Evolutionary conservation across 2,113 vertebrate genomes (phyloP).

Genomic region (Mugil cephalus): DNA sequence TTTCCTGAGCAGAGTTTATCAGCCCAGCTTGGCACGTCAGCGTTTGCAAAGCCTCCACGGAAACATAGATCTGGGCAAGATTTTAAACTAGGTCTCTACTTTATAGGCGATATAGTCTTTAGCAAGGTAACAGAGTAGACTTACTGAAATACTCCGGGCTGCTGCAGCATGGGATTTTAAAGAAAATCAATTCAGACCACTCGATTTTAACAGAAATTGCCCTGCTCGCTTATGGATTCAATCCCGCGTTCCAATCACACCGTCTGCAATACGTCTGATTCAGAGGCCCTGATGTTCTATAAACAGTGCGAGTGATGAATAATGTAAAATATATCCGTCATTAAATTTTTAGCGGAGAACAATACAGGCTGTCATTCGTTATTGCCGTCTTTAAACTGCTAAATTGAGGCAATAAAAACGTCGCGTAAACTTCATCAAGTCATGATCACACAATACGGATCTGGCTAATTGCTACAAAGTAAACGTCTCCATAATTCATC

Average conservation of each 20-base stretch:
- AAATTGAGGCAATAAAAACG: neutral
- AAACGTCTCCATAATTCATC: neutral
- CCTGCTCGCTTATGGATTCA: slow-evolving; percentile 3
- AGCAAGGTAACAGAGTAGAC: slow-evolving; percentile 1
- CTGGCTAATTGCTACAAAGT: neutral
- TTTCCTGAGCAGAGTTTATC: slow-evolving; percentile 11
- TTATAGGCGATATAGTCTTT: neutral
- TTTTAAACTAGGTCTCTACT: neutral
- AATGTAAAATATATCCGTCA: no score
- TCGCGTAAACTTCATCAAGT: neutral
- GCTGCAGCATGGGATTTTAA: neutral
- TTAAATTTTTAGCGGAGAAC: no score
- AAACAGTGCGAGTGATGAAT: no score
- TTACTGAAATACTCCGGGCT: slow-evolving; percentile 13
- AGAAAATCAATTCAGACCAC: neutral
- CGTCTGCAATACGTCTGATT: no score
- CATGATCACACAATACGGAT: neutral
- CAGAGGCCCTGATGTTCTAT: no score
- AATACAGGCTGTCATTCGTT: no score
- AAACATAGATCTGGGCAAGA: slow-evolving; percentile 2
- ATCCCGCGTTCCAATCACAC: neutral
- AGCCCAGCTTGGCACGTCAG: slow-evolving; percentile 5
- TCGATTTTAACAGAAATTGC: slow-evolving; percentile 5
- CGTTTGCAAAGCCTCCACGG: neutral
- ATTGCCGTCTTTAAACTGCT: no score